Percentiles rank a stretch among this genome's conserved stretches.
phyloP scores from a whole-genome alignment of 2,113 vertebrate genomes.

The Bujurquina vittata region DNA sequence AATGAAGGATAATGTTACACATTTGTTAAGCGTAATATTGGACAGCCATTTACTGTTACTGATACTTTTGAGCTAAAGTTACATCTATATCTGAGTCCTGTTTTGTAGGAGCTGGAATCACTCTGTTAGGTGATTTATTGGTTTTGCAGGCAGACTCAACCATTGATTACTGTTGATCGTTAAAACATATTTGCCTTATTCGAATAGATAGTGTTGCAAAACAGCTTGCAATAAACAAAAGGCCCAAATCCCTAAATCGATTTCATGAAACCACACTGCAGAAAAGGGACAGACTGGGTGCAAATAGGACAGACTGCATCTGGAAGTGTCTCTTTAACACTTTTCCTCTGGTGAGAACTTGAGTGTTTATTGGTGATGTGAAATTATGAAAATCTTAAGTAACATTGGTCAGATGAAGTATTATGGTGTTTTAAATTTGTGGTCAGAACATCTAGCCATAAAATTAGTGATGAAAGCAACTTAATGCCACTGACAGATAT shows the following conservation, averaged over 20 bases:
- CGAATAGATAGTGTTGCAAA: neutral
- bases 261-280: neutral
- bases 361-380: too few relatives aligned
- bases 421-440: too few relatives aligned
- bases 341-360: too few relatives aligned
- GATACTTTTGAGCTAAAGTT: neutral
- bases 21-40: too few relatives aligned
- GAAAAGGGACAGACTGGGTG: neutral
- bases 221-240: neutral
- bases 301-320: neutral
- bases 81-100: neutral
- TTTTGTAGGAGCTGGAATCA: neutral
- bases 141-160: neutral
- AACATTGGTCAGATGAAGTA: too few relatives aligned
- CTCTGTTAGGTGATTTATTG: neutral
- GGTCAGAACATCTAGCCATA: too few relatives aligned
- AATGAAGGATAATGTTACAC: too few relatives aligned
- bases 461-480: too few relatives aligned
- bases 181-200: neutral
- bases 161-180: neutral
- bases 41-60: neutral
- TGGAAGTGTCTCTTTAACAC: too few relatives aligned
- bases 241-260: neutral
- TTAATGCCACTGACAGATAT: too few relatives aligned
- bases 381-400: too few relatives aligned